Percentiles rank a stretch among this genome's conserved stretches.
phyloP scores from a whole-genome alignment of 2,797 vertebrate species.

The Petrocephalus sullivani region DNA sequence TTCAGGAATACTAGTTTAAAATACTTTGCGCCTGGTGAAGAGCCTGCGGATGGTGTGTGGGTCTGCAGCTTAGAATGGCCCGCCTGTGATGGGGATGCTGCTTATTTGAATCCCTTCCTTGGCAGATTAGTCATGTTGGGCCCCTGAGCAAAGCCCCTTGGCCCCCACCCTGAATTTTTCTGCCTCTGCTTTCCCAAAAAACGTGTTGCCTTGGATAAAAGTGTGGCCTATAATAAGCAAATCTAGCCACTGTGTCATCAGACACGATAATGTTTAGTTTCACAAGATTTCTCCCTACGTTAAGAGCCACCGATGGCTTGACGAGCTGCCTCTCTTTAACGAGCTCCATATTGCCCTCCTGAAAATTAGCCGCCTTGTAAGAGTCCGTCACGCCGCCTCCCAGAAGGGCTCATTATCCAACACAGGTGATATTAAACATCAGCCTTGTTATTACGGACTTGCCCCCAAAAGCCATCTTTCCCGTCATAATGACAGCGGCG shows the following conservation, averaged over 20 bases:
- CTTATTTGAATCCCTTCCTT: not conserved
- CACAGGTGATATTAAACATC: not conserved
- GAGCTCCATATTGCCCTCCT: not conserved
- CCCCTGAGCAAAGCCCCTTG: no score
- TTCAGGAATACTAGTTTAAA: not conserved
- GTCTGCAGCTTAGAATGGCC: not conserved
- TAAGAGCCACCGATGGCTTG: not conserved
- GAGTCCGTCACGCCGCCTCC: not conserved
- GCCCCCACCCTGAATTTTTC: not conserved
- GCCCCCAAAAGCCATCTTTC: not conserved
- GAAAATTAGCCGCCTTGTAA: not conserved
- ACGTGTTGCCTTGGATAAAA: not conserved
- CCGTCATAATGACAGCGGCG: not conserved
- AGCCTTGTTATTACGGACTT: not conserved
- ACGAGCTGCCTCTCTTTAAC: not conserved
- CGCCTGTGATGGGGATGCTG: not conserved
- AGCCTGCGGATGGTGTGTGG: not conserved
- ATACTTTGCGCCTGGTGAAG: not conserved
- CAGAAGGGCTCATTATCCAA: constrained; percentile 6
- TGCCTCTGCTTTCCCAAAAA: not conserved
- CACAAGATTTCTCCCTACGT: not conserved
- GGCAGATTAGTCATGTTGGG: no score
- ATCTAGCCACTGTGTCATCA: not conserved
- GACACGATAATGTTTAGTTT: not conserved
- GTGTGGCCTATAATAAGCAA: not conserved